Evolutionary conservation across 2,797 vertebrate genomes (phyloP), one percentile per base, ranked within the genome.

Genomic region (Parauchenoglanis ngamensis): DNA sequence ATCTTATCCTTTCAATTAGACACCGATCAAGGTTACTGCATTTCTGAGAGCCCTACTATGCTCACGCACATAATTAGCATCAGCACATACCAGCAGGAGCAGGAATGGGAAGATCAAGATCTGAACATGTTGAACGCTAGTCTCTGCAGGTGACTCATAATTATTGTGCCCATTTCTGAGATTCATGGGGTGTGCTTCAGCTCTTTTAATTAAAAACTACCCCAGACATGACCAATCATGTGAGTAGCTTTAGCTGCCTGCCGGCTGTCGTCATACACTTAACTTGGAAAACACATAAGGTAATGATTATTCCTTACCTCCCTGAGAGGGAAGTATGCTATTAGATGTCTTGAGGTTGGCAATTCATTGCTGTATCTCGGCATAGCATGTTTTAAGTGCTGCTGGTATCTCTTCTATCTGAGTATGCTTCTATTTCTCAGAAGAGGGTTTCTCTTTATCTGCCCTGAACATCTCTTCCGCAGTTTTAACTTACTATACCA

Each of bases 191-290:
- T 78, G 80, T 77, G 54, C 57, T 83, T 88, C 87, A 83, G 84
- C 80, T 72, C 70, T 65, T 88, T 88, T 86, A 88, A 88, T 88
- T 88, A 88, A 86, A 83, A 88, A 59, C 63, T 79, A 86, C 79
- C 79, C 72, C 85, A 83, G 84, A 86, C 28, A 68, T 54, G 57
- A 78, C 83, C 56, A 73, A 72, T 86, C 19, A 77, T 57, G 52
- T 52, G 7, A 59, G 61, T 85, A 86, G 70, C 78, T 56, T 82
- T 83, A 86, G 49, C 68, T 68, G 31, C 57, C 49, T 76, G 35
- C 56, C 59, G 7, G 19, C 10, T 76, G 40, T 73, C 23, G 2
- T 57, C 25, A 52, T 61, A 67, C 21, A n/a, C 12, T 57, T 35
- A 82, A 75, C 17, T 40, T 25, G 2, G 46, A 44, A 49, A 61